Base-by-base conservation (phyloP, 2,113 vertebrate species). In the Laterallus jamaicensis region DNA sequence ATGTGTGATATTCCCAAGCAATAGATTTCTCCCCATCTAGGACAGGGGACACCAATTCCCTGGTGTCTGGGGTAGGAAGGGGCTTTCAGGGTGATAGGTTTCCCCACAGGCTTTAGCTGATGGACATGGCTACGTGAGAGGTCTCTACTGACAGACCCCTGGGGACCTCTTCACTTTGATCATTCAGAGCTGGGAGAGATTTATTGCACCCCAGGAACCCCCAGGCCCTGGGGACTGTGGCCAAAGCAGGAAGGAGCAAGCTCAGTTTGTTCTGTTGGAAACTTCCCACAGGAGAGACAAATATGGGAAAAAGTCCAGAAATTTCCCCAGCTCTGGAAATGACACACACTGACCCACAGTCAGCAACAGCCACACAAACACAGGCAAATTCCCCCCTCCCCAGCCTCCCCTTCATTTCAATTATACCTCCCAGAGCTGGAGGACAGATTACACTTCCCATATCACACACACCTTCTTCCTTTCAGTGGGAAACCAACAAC, bases 101-200 rank as follows among this genome's bases (percentile, higher is more conserved):
- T 73, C 42, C 26, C 40, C 7, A 1, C 52, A 58, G 50, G 26
- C 31, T 44, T 25, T 2, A 0, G n/a, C 12, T 0, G 4, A 62
- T 12, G 35, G 35, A 24, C 69, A 69, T 0, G 1, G 22, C 40
- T 55, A 10, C 0, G 0, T 6, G 42, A 79, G 68, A 42, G 3
- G 5, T 50, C 8, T 35, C 39, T 26, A 6, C 6, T 0, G 0
- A 80, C 8, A 8, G 17, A 32, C 4, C 6, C 16, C 10, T 15
- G 50, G 14, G n/a, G 12, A 44, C 12, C 3, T 52, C 18, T 12
- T 63, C 13, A 1, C 55, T 77, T 58, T 2, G 9, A 12, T 19
- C 8, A 12, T 31, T 35, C 58, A n/a, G 21, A 52, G 5, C 37
- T 28, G 12, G 28, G 31, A 55, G 40, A 69, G 10, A 10, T 39